These are phyloP conservation scores for Macquaria australasica DNA, from an alignment of 2,113 vertebrate species.

Conservation along the genomic window DNA sequence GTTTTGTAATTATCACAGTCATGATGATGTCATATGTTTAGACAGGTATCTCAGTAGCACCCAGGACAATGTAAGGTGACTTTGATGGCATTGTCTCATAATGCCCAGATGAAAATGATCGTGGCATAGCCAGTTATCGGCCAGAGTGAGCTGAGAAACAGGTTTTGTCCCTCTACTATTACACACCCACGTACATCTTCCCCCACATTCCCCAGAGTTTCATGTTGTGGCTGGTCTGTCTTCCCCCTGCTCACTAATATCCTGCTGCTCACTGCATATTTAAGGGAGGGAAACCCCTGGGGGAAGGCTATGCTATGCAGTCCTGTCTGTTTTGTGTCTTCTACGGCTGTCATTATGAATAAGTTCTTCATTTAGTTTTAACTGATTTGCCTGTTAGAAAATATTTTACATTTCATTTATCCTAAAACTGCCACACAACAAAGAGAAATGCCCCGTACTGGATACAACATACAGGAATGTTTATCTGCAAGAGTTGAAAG, in stretches of 20 bases:
- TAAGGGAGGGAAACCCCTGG: constrained; percentile 30
- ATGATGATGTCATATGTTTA: neutral
- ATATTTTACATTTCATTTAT: neutral
- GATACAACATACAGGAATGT: constrained; percentile 17
- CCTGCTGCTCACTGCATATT: constrained; percentile 57
- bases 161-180: constrained; percentile 10
- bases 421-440: neutral
- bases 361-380: neutral
- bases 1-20: neutral
- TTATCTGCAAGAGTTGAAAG: neutral
- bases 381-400: neutral
- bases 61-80: neutral
- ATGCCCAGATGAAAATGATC: constrained; percentile 5
- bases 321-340: constrained; percentile 10
- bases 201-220: constrained; percentile 66
- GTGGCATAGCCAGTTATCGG: neutral
- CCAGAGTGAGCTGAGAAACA: constrained; percentile 1
- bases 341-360: neutral
- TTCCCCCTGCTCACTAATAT: constrained; percentile 29
- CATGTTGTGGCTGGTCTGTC: constrained; percentile 67
- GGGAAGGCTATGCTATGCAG: constrained; percentile 37
- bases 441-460: neutral
- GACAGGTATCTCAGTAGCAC: neutral
- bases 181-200: constrained; percentile 13
- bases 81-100: constrained; percentile 9